Evolutionary conservation across 1,140 invertebrate species (phyloP).

Genomic region (Drosophila virilis): DNA sequence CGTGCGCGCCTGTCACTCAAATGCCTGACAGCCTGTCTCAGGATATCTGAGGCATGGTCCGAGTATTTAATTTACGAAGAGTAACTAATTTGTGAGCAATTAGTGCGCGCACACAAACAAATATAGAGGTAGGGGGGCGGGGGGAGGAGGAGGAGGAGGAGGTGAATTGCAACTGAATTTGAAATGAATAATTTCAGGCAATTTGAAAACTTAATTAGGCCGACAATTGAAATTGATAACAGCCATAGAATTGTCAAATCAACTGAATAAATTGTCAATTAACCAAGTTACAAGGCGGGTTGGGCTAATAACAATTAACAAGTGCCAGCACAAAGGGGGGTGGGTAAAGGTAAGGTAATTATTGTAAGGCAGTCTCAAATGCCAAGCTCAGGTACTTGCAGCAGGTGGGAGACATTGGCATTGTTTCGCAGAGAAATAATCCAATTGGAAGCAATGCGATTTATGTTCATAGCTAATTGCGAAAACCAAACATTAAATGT

Average conservation of each 20-base stretch:
- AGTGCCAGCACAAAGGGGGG: not conserved
- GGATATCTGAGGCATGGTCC: not conserved
- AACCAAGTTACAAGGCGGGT: not conserved
- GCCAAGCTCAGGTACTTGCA: not conserved
- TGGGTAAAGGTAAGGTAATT: conserved; percentile 5
- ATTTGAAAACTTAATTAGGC: conserved; percentile 1
- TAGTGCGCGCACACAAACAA: conserved; percentile 1
- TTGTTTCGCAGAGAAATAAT: not conserved
- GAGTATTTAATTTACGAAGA: conserved; percentile 23
- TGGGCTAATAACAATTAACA: not conserved
- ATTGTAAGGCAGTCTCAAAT: conserved; percentile 27
- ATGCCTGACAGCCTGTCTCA: not conserved
- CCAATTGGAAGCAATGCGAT: not conserved
- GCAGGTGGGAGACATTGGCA: no score
- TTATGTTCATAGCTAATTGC: not conserved
- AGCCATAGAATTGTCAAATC: conserved; percentile 11
- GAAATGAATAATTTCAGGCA: conserved; percentile 2
- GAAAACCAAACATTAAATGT: not conserved
- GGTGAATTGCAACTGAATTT: conserved; percentile 2
- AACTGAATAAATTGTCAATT: conserved; percentile 6
- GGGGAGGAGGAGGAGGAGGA: no score
- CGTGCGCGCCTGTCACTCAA: conserved; percentile 1
- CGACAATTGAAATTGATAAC: conserved; percentile 18
- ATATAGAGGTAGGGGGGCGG: no score
- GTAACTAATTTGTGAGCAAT: conserved; percentile 25